Base-by-base conservation (phyloP, 2,888 invertebrate species). In the Dicycla oo region DNA sequence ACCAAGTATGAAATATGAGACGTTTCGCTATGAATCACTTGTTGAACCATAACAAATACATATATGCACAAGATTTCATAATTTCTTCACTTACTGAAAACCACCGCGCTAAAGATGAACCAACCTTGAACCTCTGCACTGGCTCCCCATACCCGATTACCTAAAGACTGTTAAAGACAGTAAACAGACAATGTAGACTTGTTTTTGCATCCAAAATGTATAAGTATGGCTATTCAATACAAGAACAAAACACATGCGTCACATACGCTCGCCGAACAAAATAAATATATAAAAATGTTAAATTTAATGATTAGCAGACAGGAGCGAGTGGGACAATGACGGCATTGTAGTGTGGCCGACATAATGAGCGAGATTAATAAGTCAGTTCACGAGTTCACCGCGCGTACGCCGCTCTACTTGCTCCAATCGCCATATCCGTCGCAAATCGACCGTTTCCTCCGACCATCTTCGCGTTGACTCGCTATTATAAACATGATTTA, bases 381-480 rank as follows among this genome's bases (percentile, higher is more conserved):
- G 87, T 88, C 87, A 80, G 89, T 88, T 88, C 87, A 89, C 86
- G 89, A 86, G 89, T 90, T 91, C 89, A 89, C 82, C 75, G 75
- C 76, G 83, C 83, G 79, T 85, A 84, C 80, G 82, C 83, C 88
- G 92, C 88, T 92, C 93, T 91, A 93, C 91, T 93, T 93, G 92
- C 91, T 90, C 93, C 94, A 94, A 92, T 94, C 91, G 92, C 90
- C 91, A 91, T 95, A 94, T 95, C 95, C 95, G 95, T 93, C 91
- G 94, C 94, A 95, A 96, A 96, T 95, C 93, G 93, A 79, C 94
- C 89, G 92, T 89, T 95, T 96, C 95, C 96, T 95, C 86, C 91
- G 91, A 83, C 87, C 91, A 90, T 94, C 94, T 93, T 93, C 89
- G 87, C 88, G 88, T 86, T 85, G 86, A 87, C 85, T 91, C 87